These are phyloP conservation scores for Astropecten irregularis DNA, from an alignment of 53 echinoderm and acorn worm species.

Conservation along the genomic window DNA sequence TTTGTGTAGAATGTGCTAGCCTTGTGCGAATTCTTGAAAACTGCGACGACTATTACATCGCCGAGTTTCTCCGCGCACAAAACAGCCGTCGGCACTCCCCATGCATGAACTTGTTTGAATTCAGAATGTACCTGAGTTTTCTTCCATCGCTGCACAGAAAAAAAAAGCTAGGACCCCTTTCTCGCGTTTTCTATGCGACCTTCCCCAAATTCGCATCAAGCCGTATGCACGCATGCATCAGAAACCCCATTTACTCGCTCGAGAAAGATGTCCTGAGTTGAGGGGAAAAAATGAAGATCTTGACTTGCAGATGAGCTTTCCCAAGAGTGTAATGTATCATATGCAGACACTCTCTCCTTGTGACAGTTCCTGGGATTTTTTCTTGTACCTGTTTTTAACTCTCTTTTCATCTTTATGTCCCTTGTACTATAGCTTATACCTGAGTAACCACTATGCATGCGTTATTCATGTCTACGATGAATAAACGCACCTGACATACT, in stretches of 20 bases:
- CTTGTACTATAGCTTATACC: background rate
- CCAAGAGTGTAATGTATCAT: conserved; percentile 31
- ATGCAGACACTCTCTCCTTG: conserved; percentile 28
- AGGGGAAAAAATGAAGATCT: too few species aligned
- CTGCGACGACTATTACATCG: too few species aligned
- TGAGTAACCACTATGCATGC: background rate
- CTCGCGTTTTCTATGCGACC: too few species aligned
- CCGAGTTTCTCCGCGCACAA: background rate
- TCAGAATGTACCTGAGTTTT: too few species aligned
- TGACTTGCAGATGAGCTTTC: conserved; percentile 35
- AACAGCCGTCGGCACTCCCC: background rate
- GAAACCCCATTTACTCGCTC: conserved; percentile 11
- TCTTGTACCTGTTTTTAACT: too few species aligned
- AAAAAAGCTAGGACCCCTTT: too few species aligned
- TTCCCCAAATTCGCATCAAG: background rate
- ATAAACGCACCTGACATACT: background rate
- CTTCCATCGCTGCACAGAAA: too few species aligned
- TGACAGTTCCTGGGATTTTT: too few species aligned
- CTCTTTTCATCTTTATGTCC: background rate
- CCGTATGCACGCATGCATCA: conserved; percentile 7
- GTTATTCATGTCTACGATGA: conserved; percentile 17
- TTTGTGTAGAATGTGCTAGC: too few species aligned
- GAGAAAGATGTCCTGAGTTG: conserved; percentile 9
- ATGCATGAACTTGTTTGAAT: too few species aligned
- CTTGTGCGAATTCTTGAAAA: too few species aligned